Evolutionary conservation across 2,113 vertebrate genomes (phyloP), one percentile per base, ranked within the genome.

Genomic region (Psittacara wagleri): DNA sequence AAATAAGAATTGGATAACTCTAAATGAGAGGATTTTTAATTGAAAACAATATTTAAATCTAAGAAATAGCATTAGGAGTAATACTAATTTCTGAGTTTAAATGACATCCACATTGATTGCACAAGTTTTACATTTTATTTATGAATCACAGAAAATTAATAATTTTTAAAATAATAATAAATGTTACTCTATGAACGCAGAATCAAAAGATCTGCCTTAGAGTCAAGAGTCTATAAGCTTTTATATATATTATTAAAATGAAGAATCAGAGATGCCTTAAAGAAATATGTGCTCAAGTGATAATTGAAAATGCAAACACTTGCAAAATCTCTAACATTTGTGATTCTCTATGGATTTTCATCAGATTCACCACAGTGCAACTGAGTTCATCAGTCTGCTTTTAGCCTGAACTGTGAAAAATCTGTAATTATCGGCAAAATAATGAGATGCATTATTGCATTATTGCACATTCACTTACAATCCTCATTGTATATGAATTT

Each of bases 1-100:
- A 94, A 97, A 81, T 81, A 92, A 88, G 91, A 93, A 94, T 70
- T 88, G 85, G 87, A 43, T 96, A 94, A 95, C 80, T 83, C n/a
- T 51, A 66, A 54, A 44, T 17, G 4, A 69, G 10, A 68, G 52
- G 19, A 44, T 39, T 54, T 64, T 17, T 27, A 80, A 62, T 27
- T 16, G 19, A 72, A 87, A 92, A 9, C 7, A 14, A 29, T 31
- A 64, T 48, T 20, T 25, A 54, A 44, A 55, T 79, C 18, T 75
- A 66, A 92, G 51, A 61, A 75, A 61, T 67, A 31, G n/a, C 28
- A n/a, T 57, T 63, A 48, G 33, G 17, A 54, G 8, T 8, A 69
- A 43, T 49, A 43, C 15, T 28, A 49, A 41, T 59, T 61, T 61
- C 43, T 43, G 7, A 28, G 20, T 86, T 82, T 8, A 73, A 93